Conservation (phyloP, 2,888 invertebrate genomes). For the Eupithecia dodoneata region DNA sequence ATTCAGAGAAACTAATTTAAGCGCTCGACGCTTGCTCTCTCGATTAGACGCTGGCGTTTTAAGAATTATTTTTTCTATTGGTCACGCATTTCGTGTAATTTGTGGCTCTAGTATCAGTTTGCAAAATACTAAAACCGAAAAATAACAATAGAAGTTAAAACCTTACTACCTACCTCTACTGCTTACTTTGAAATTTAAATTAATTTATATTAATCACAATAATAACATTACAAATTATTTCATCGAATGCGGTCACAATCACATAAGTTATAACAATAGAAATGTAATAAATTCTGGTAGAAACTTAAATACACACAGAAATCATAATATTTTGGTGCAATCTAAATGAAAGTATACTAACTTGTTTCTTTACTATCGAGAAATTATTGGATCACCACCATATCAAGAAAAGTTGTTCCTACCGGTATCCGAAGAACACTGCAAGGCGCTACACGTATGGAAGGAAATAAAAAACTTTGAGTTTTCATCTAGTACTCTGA, state of each 20-base stretch:
- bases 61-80: background rate
- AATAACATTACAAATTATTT: no score
- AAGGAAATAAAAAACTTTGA: background rate
- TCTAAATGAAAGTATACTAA: no score
- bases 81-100: background rate
- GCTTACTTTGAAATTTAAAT: no score
- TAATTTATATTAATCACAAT: no score
- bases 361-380: background rate
- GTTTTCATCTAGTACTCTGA: background rate
- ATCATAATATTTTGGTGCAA: no score
- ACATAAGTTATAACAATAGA: no score
- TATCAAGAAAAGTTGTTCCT: background rate
- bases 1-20: slow-evolving; percentile 15
- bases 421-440: background rate
- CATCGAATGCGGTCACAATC: no score
- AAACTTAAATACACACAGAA: no score
- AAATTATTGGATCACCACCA: background rate
- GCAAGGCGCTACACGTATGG: background rate
- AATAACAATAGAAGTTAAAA: no score
- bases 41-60: slow-evolving; percentile 12
- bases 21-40: slow-evolving; percentile 5
- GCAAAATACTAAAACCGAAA: background rate
- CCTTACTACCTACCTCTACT: no score
- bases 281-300: no score
- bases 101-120: background rate